Percentiles rank a stretch among this genome's conserved stretches.
Evolutionary conservation across 1,140 invertebrate genomes (phyloP).

Genomic region (Listronotus oregonensis): DNA sequence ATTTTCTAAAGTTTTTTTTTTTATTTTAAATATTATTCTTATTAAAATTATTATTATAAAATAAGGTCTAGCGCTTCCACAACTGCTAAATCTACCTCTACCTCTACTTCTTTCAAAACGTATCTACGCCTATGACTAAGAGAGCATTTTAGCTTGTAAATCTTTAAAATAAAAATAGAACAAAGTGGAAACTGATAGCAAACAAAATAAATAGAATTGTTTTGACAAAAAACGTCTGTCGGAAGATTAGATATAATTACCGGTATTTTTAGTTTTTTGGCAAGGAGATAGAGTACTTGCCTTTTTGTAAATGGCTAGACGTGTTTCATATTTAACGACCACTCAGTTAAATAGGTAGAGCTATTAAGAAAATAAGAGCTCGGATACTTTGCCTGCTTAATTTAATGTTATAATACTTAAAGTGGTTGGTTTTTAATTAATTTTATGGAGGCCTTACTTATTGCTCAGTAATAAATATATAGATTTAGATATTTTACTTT

Average conservation of each 20-base stretch:
- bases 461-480: no score
- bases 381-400: background rate
- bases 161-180: constrained; percentile 17
- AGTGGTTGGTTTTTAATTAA: no score
- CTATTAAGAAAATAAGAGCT: constrained; percentile 10
- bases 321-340: background rate
- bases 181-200: constrained; percentile 34
- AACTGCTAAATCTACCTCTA: no score
- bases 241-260: constrained; percentile 3
- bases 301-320: background rate
- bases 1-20: no score
- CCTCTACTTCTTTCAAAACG: background rate
- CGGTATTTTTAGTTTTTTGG: constrained; percentile 33
- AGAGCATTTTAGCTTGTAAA: background rate
- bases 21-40: no score
- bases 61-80: no score
- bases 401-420: no score
- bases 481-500: no score
- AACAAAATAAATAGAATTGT: constrained; percentile 36
- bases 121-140: constrained; percentile 3
- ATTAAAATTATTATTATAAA: no score
- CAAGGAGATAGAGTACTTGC: constrained; percentile 10
- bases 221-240: constrained; percentile 21
- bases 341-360: background rate
- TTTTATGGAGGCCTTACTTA: no score